A percentile compares a stretch with the other conserved stretches of the same genome.
phyloP scores from a whole-genome alignment of 2,888 invertebrate genomes.

The Temnothorax rugatulus region DNA sequence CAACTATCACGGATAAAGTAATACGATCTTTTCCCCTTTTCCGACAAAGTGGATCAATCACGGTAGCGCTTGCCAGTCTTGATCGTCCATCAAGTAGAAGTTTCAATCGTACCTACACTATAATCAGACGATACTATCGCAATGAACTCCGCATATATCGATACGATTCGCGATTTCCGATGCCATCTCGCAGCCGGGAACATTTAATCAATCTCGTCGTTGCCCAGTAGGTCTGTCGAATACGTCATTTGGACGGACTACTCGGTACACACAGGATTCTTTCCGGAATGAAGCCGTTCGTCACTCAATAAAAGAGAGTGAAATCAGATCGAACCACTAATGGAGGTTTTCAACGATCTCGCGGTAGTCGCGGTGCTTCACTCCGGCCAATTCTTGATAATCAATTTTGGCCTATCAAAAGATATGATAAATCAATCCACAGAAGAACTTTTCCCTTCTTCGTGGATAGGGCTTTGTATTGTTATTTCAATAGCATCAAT shows the following conservation, averaged over 20 bases:
- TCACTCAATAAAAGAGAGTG: conserved; percentile 58
- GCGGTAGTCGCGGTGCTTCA: conserved; percentile 21
- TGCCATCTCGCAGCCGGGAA: conserved; percentile 12
- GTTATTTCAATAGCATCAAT: conserved; percentile 25
- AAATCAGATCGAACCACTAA: conserved; percentile 66
- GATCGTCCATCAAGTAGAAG: conserved; percentile 35
- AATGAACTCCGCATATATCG: conserved; percentile 23
- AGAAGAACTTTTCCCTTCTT: not conserved
- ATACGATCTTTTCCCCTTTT: not conserved
- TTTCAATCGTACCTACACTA: conserved; percentile 37
- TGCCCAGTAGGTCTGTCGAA: conserved; percentile 14
- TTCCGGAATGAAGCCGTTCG: conserved; percentile 12
- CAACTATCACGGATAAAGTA: not conserved
- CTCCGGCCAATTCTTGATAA: conserved; percentile 61
- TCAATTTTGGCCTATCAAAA: conserved; percentile 49
- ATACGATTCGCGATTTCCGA: conserved; percentile 34
- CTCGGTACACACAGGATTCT: conserved; percentile 17
- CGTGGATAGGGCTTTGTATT: not conserved
- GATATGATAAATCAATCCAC: conserved; percentile 21
- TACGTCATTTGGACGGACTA: conserved; percentile 26
- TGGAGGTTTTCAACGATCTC: conserved; percentile 60
- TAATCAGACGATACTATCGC: conserved; percentile 36
- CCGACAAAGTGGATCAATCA: conserved; percentile 37
- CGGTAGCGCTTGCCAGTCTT: not conserved
- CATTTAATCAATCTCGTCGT: conserved; percentile 51